Percentiles rank a stretch among this genome's conserved stretches.
Conservation (phyloP, 2,888 invertebrate genomes). For the Xylocampa areola region DNA sequence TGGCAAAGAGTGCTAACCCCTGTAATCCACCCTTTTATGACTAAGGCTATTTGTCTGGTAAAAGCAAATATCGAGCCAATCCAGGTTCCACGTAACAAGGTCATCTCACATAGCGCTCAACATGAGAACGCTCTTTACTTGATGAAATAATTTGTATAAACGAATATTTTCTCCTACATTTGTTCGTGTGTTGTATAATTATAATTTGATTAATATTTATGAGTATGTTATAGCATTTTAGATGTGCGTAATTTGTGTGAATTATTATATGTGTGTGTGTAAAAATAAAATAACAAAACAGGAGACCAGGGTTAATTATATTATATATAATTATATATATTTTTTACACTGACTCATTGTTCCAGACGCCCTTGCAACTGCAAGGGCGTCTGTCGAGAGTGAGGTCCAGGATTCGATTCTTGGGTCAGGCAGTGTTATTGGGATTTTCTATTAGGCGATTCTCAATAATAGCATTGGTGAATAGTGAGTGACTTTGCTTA, state of each 20-base stretch:
- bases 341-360: too few species aligned
- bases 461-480: too few species aligned
- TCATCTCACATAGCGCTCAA: slow-evolving; percentile 53
- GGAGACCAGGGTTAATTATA: too few species aligned
- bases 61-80: slow-evolving; percentile 45
- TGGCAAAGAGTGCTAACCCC: slow-evolving; percentile 5
- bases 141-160: slow-evolving; percentile 66
- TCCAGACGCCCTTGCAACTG: too few species aligned
- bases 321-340: too few species aligned
- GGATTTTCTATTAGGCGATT: too few species aligned
- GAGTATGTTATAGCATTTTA: slow-evolving; percentile 25
- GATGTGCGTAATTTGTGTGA: slow-evolving; percentile 22
- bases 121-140: slow-evolving; percentile 67
- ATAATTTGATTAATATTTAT: slow-evolving; percentile 44
- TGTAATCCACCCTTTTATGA: slow-evolving; percentile 33
- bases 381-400: too few species aligned
- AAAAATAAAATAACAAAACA: too few species aligned
- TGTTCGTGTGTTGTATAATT: slow-evolving; percentile 42
- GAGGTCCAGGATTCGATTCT: too few species aligned
- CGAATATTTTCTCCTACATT: slow-evolving; percentile 42
- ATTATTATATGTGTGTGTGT: too few species aligned
- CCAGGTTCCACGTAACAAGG: slow-evolving; percentile 43
- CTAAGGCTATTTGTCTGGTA: slow-evolving; percentile 32
- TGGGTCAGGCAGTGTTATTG: too few species aligned
- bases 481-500: too few species aligned